phyloP scores from a whole-genome alignment of 2,797 vertebrate genomes.

The Sebastes wilsoni region DNA sequence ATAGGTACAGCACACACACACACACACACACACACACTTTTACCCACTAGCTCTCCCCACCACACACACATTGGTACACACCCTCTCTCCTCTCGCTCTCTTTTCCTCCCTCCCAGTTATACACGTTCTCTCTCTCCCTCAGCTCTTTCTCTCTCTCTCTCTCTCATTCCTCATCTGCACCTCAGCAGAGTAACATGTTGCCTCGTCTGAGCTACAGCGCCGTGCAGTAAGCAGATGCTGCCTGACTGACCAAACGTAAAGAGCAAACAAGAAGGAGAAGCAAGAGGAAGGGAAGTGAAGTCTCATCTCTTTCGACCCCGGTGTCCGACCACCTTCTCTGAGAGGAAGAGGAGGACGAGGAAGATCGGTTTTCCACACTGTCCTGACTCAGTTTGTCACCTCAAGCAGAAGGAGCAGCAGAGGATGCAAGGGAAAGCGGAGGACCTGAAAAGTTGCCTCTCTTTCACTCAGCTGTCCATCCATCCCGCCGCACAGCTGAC shows the following conservation, averaged over 20 bases:
- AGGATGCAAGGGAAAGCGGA: constrained; percentile 44
- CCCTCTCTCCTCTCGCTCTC: constrained; percentile 54
- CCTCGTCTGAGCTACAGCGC: constrained; percentile 43
- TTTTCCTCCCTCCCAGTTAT: constrained; percentile 53
- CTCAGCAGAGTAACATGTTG: constrained; percentile 71
- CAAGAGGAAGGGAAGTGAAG: neutral
- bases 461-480: constrained; percentile 18
- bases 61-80: constrained; percentile 56
- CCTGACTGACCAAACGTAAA: constrained; percentile 31
- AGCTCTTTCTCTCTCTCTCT: constrained; percentile 35
- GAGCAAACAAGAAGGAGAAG: constrained; percentile 18
- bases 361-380: constrained; percentile 20
- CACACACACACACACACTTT: constrained; percentile 28
- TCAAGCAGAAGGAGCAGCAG: constrained; percentile 34
- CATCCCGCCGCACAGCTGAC: constrained; percentile 7
- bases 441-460: constrained; percentile 52
- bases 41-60: constrained; percentile 32
- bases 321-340: constrained; percentile 21
- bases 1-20: constrained; percentile 32
- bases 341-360: constrained; percentile 21
- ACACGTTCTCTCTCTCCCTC: constrained; percentile 39
- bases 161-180: constrained; percentile 72
- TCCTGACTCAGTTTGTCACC: constrained; percentile 56
- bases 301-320: constrained; percentile 23
- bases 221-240: constrained; percentile 36